Evolutionary conservation across 2,888 invertebrate genomes (phyloP).

Genomic region (Zaprionus obscuricornis): DNA sequence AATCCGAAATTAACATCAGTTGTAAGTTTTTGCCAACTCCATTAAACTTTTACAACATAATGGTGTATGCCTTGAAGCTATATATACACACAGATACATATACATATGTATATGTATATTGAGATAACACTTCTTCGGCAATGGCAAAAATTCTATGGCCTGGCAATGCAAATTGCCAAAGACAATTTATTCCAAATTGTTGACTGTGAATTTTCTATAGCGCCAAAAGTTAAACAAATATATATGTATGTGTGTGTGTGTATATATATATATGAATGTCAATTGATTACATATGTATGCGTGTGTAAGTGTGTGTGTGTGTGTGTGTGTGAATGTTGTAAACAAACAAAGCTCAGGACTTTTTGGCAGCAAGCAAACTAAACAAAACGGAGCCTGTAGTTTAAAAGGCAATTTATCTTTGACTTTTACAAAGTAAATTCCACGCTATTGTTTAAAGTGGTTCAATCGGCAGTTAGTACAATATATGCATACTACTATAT

Average conservation of each 20-base stretch:
- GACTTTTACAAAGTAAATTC: slow-evolving; percentile 71
- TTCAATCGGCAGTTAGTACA: slow-evolving; percentile 35
- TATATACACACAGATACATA: not conserved
- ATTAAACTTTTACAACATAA: not conserved
- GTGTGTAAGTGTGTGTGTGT: slow-evolving; percentile 2
- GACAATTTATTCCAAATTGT: slow-evolving; percentile 68
- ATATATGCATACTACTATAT: slow-evolving; percentile 3
- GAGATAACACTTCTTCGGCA: slow-evolving; percentile 38
- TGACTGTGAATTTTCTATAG: slow-evolving; percentile 27
- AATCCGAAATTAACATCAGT: slow-evolving; percentile 11
- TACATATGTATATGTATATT: too few relatives aligned
- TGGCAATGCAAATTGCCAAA: slow-evolving; percentile 67
- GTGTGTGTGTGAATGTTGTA: slow-evolving; percentile 19
- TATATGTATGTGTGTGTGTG: too few relatives aligned
- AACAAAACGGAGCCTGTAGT: slow-evolving; percentile 69
- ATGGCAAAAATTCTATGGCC: slow-evolving; percentile 16
- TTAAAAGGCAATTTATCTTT: slow-evolving; percentile 76
- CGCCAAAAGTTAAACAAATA: slow-evolving; percentile 61
- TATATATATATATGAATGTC: too few relatives aligned
- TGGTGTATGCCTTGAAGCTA: not conserved
- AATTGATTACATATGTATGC: slow-evolving; percentile 28
- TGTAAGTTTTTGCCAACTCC: slow-evolving; percentile 2
- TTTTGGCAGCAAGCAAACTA: slow-evolving; percentile 50
- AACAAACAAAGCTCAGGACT: slow-evolving; percentile 67
- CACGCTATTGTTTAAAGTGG: slow-evolving; percentile 72